Evolutionary conservation across 2,113 vertebrate genomes (phyloP).

Genomic region (Tetrax tetrax): DNA sequence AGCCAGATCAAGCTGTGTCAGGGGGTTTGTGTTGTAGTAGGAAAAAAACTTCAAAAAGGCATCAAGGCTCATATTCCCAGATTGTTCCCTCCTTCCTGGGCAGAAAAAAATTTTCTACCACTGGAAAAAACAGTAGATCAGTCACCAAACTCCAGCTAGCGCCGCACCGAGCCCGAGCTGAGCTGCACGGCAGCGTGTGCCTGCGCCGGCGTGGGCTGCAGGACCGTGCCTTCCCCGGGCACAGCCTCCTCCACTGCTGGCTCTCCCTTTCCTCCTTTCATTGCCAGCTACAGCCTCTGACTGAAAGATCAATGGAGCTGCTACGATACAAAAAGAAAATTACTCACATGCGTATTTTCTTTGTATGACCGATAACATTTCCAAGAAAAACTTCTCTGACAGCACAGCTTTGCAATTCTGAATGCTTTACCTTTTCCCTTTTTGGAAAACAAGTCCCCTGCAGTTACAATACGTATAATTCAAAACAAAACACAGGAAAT

Average conservation of each 20-base stretch:
- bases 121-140: rapidly evolving
- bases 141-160: not conserved
- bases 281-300: not conserved
- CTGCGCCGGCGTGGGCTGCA: not conserved
- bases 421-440: not conserved
- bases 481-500: not conserved
- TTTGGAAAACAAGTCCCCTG: not conserved
- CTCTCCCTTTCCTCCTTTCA: not conserved
- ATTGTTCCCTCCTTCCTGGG: not conserved
- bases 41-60: not conserved
- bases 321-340: not conserved
- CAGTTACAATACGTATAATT: not conserved
- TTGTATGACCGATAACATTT: not conserved
- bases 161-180: rapidly evolving
- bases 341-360: not conserved
- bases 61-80: not conserved
- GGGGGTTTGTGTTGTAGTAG: not conserved
- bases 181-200: not conserved
- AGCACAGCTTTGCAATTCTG: not conserved
- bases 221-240: not conserved
- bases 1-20: conserved; percentile 3
- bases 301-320: not conserved
- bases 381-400: not conserved
- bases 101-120: not conserved
- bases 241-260: not conserved